Conservation (phyloP, 2,888 invertebrate species). For the Pristionchus arcanus region DNA sequence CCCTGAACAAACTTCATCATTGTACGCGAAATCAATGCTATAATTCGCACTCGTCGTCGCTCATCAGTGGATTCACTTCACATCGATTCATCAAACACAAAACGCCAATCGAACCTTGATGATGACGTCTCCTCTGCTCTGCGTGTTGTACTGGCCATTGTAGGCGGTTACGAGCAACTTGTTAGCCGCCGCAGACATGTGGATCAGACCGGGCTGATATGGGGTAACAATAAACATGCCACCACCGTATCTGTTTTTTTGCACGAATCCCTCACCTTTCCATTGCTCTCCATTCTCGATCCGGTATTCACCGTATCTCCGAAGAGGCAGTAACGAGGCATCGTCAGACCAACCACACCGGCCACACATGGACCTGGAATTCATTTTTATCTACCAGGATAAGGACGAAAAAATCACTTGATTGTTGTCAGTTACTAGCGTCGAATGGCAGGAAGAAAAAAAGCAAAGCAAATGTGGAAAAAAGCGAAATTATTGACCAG, state of each 20-base stretch:
- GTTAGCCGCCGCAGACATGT: conserved; percentile 71
- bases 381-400: too few relatives aligned
- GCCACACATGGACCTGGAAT: conserved; percentile 44
- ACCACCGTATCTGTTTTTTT: too few relatives aligned
- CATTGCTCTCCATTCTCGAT: conserved; percentile 73
- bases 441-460: too few relatives aligned
- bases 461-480: background rate
- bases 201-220: conserved; percentile 63
- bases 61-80: too few relatives aligned
- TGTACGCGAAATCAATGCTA: too few relatives aligned
- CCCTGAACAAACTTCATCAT: too few relatives aligned
- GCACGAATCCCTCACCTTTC: conserved; percentile 57
- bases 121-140: conserved; percentile 74
- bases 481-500: background rate
- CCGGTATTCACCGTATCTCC: conserved; percentile 78
- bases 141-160: conserved; percentile 71
- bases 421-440: background rate
- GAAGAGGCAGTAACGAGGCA: conserved; percentile 73
- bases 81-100: too few relatives aligned
- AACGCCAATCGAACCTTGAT: conserved; percentile 66
- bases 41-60: too few relatives aligned
- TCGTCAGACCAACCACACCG: conserved; percentile 69
- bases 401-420: too few relatives aligned
- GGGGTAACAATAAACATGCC: too few relatives aligned
- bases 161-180: conserved; percentile 68